Evolutionary conservation across 2,113 vertebrate genomes (phyloP).

Genomic region (Apistogramma diplotaenia): DNA sequence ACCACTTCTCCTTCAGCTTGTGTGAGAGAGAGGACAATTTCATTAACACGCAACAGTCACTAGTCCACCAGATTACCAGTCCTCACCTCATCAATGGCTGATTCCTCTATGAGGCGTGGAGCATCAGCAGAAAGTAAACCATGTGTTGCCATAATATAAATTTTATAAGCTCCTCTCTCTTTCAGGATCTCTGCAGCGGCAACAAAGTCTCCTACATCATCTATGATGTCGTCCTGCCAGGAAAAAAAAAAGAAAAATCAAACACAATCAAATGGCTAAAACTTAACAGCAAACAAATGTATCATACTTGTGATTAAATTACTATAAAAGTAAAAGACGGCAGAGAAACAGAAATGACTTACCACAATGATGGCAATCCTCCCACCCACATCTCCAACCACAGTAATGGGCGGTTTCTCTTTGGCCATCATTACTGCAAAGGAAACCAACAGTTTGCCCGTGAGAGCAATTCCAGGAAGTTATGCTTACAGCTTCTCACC

Average conservation of each 20-base stretch:
- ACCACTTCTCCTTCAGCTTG: not conserved
- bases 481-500: not conserved
- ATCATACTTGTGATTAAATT: not conserved
- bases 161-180: slow-evolving; percentile 96
- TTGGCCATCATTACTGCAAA: slow-evolving; percentile 98
- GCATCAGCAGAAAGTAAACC: slow-evolving; percentile 95
- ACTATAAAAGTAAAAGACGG: not conserved
- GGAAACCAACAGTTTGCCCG: slow-evolving; percentile 24
- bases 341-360: slow-evolving; percentile 24
- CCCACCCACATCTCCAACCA: slow-evolving; percentile 96
- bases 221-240: slow-evolving; percentile 94
- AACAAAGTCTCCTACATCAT: slow-evolving; percentile 95
- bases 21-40: not conserved
- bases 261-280: not conserved
- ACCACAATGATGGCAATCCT: slow-evolving; percentile 98
- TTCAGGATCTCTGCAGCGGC: slow-evolving; percentile 97
- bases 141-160: slow-evolving; percentile 98
- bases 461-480: not conserved
- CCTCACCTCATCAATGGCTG: slow-evolving; percentile 90
- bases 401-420: slow-evolving; percentile 97
- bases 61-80: not conserved
- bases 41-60: not conserved
- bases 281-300: not conserved
- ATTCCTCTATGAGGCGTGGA: slow-evolving; percentile 94
- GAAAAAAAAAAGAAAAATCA: not conserved